phyloP scores from a whole-genome alignment of 2,888 invertebrate species.

The Rhimphoctona megacephalus region DNA sequence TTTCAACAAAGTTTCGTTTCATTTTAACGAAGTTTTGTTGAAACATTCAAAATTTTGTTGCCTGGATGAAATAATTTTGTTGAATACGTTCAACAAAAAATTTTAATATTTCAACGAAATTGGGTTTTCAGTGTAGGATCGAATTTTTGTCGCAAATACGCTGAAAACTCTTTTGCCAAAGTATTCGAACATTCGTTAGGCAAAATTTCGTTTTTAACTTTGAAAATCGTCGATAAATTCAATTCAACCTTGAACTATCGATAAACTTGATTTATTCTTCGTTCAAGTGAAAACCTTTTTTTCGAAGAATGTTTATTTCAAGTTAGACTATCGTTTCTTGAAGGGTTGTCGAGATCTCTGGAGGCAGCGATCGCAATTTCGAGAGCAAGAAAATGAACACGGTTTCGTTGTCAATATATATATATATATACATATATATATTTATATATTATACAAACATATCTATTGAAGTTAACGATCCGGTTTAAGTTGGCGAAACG shows the following conservation, averaged over 20 bases:
- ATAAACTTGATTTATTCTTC: not conserved
- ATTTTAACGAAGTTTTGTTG: too few relatives aligned
- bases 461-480: constrained; percentile 30
- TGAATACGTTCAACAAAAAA: too few relatives aligned
- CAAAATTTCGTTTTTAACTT: not conserved
- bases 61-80: too few relatives aligned
- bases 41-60: too few relatives aligned
- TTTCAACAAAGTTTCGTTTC: too few relatives aligned
- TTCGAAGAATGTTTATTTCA: not conserved
- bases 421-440: not conserved
- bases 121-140: too few relatives aligned
- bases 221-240: not conserved
- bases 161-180: not conserved
- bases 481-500: constrained; percentile 16
- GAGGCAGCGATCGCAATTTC: not conserved
- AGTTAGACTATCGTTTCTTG: not conserved
- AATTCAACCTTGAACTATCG: not conserved
- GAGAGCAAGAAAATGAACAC: constrained; percentile 23
- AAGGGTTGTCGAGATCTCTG: not conserved
- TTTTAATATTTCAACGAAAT: too few relatives aligned
- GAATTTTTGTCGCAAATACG: not conserved
- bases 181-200: not conserved
- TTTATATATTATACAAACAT: not conserved
- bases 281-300: not conserved
- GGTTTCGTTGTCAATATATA: not conserved